Evolutionary conservation across 2,113 vertebrate genomes (phyloP).

Genomic region (Sceloporus tristichus): DNA sequence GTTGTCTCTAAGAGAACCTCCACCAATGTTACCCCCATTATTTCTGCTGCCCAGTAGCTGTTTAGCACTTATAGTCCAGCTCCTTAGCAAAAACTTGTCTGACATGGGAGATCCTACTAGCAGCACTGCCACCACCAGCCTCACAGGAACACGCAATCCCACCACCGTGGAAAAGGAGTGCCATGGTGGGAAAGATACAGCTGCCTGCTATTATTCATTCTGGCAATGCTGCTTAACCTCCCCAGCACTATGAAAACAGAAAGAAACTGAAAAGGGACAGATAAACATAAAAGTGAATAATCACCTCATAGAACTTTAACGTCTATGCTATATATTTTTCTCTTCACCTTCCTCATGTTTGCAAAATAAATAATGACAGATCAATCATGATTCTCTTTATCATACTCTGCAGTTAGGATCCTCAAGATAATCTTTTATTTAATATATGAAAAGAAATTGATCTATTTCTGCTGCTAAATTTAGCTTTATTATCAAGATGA

Average conservation of each 20-base stretch:
- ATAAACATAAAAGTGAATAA: not conserved
- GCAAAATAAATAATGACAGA: constrained; percentile 36
- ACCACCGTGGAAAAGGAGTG: no score
- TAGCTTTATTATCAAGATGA: constrained; percentile 39
- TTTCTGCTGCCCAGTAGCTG: no score
- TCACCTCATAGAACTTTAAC: not conserved
- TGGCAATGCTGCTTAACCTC: not conserved
- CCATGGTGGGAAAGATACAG: constrained; percentile 6
- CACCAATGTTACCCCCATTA: no score
- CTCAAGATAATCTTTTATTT: not conserved
- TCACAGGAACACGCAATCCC: no score
- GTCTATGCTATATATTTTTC: not conserved
- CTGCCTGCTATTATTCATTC: constrained; percentile 18
- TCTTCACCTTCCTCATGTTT: constrained; percentile 23
- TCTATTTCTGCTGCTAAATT: constrained; percentile 52
- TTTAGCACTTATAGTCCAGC: no score
- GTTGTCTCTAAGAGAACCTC: no score
- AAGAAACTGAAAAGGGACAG: not conserved
- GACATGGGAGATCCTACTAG: no score
- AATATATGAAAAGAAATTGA: constrained; percentile 29
- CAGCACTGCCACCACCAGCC: no score
- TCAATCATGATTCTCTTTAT: not conserved
- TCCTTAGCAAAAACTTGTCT: no score
- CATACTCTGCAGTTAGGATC: not conserved
- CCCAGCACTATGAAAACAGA: not conserved